These are phyloP conservation scores for Microplitis demolitor DNA, from an alignment of 1,140 invertebrate genomes.

Conservation along the genomic window DNA sequence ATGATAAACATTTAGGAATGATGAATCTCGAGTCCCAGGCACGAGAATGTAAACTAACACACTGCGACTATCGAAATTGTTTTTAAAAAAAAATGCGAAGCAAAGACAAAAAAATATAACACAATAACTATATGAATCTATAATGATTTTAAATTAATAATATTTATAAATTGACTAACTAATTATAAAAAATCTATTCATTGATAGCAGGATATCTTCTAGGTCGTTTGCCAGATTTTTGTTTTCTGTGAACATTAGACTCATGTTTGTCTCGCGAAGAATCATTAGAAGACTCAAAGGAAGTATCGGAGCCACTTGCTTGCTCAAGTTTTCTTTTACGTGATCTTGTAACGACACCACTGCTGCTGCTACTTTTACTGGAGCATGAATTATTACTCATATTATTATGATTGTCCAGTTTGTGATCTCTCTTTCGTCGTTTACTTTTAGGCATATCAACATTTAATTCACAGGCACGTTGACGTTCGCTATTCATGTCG, in stretches of 20 bases:
- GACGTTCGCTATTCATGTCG: constrained; percentile 15
- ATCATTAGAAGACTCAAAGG: constrained; percentile 26
- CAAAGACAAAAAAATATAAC: neutral
- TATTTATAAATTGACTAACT: neutral
- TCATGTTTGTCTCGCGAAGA: constrained; percentile 28
- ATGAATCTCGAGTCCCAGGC: neutral
- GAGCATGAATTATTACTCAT: neutral
- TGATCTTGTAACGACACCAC: constrained; percentile 46
- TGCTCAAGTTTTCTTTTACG: constrained; percentile 47
- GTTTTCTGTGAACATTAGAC: constrained; percentile 43
- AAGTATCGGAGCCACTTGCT: constrained; percentile 30
- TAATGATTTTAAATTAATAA: neutral
- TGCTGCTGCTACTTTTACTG: neutral
- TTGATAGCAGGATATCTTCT: constrained; percentile 38
- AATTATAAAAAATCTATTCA: constrained; percentile 35
- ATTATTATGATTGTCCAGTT: neutral
- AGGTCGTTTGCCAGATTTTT: constrained; percentile 45
- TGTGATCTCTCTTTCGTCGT: constrained; percentile 24
- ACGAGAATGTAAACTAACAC: constrained; percentile 29
- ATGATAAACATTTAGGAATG: constrained; percentile 17
- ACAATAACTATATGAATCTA: too few relatives aligned
- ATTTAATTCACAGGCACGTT: neutral
- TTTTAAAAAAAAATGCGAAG: constrained; percentile 15
- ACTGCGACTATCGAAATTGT: neutral
- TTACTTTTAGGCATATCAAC: constrained; percentile 10